Evolutionary conservation across 2,113 vertebrate genomes (phyloP).

Genomic region (Sylvietta virens): DNA sequence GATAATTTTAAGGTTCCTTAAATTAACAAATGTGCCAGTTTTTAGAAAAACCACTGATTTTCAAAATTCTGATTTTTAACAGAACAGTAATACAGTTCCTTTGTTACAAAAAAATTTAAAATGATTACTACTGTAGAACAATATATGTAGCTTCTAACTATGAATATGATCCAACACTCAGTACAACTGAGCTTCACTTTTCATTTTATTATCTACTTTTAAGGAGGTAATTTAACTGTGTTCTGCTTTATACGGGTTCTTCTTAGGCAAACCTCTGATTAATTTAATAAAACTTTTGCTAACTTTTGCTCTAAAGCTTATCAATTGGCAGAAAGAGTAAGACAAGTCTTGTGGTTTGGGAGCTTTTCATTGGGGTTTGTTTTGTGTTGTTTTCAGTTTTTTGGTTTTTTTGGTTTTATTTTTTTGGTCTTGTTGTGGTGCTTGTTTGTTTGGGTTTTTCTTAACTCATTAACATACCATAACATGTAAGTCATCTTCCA

Average conservation of each 20-base stretch:
- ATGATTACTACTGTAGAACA: not conserved
- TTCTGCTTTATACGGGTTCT: not conserved
- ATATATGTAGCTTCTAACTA: not conserved
- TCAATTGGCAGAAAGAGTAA: not conserved
- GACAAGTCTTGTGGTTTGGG: not conserved
- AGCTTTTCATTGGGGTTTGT: not conserved
- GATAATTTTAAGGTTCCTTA: not conserved
- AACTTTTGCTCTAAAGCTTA: not conserved
- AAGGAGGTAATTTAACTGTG: not conserved
- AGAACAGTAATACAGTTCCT: not conserved
- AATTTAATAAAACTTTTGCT: not conserved
- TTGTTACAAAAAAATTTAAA: not conserved
- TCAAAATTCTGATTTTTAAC: not conserved
- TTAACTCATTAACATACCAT: not conserved
- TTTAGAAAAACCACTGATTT: not conserved
- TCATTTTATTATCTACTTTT: not conserved
- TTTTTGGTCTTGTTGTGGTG: not conserved
- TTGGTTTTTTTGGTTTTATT: not conserved
- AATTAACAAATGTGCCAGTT: accelerated
- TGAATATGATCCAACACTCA: not conserved
- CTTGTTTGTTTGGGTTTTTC: not conserved
- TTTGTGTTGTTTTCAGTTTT: not conserved
- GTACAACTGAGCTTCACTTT: not conserved
- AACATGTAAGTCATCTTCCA: not conserved
- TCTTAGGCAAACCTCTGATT: not conserved